A percentile compares a stretch with the other conserved stretches of the same genome.
phyloP scores from a whole-genome alignment of 1,140 invertebrate genomes.

The Littorina saxatilis region DNA sequence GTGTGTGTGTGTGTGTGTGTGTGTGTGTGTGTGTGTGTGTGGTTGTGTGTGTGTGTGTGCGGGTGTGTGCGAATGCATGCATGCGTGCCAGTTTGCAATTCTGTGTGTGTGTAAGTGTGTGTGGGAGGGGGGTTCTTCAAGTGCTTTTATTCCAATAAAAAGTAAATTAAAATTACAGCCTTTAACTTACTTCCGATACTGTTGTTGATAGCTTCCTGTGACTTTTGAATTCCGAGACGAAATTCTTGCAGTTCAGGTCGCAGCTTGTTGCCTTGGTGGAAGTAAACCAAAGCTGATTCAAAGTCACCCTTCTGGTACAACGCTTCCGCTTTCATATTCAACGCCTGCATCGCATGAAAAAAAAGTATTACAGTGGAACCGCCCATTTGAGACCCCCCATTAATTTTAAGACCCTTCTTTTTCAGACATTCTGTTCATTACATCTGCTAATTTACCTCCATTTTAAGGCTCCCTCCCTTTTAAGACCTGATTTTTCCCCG shows the following conservation, averaged over 20 bases:
- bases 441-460: too few relatives aligned
- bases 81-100: too few relatives aligned
- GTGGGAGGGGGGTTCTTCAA: too few relatives aligned
- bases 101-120: too few relatives aligned
- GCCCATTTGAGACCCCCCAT: too few relatives aligned
- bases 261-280: slow-evolving; percentile 89
- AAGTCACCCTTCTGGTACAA: slow-evolving; percentile 94
- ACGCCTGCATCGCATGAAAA: slow-evolving; percentile 77
- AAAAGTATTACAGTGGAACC: not conserved
- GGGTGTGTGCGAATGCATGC: too few relatives aligned
- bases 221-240: slow-evolving; percentile 93
- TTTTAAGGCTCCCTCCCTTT: too few relatives aligned
- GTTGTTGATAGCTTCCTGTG: slow-evolving; percentile 95
- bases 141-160: not conserved
- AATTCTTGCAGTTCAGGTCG: slow-evolving; percentile 91
- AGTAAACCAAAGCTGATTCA: slow-evolving; percentile 94
- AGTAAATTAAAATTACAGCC: not conserved
- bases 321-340: slow-evolving; percentile 94
- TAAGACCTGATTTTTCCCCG: too few relatives aligned
- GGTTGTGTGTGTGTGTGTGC: too few relatives aligned
- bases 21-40: too few relatives aligned
- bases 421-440: too few relatives aligned
- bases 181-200: slow-evolving; percentile 85
- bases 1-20: too few relatives aligned
- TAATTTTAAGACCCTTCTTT: not conserved